Conservation (phyloP, 1,140 invertebrate genomes). For the Heliconius eleuchia region DNA sequence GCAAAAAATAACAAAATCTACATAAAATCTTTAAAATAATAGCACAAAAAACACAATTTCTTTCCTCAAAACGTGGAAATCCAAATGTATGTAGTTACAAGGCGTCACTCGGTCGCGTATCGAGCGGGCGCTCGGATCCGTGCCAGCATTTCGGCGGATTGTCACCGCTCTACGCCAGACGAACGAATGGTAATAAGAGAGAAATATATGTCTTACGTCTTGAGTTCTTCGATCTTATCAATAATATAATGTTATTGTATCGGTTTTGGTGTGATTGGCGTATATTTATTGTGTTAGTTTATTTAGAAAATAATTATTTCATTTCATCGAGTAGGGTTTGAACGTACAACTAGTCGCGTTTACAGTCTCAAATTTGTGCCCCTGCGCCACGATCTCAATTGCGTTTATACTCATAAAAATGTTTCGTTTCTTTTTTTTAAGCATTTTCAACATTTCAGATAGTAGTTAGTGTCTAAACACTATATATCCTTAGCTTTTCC, state of each 20-base stretch:
- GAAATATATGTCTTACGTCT: slow-evolving; percentile 13
- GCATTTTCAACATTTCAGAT: too few relatives aligned
- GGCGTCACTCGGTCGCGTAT: slow-evolving; percentile 41
- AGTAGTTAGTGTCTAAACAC: too few relatives aligned
- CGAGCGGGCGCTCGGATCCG: slow-evolving; percentile 28
- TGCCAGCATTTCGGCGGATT: slow-evolving; percentile 35
- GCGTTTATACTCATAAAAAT: too few relatives aligned
- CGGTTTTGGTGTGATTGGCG: background rate
- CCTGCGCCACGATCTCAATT: too few relatives aligned
- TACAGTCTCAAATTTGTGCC: too few relatives aligned
- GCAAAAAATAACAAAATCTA: background rate
- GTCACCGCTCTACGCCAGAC: background rate
- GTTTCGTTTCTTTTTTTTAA: too few relatives aligned
- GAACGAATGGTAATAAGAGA: slow-evolving; percentile 17
- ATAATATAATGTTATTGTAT: slow-evolving; percentile 8
- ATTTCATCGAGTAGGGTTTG: too few relatives aligned
- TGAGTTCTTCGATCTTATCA: background rate
- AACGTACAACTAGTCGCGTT: too few relatives aligned
- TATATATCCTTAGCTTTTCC: too few relatives aligned
- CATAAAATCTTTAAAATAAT: background rate
- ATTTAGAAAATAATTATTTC: too few relatives aligned
- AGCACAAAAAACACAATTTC: background rate
- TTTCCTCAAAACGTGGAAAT: slow-evolving; percentile 46
- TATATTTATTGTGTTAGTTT: background rate
- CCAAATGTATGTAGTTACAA: slow-evolving; percentile 17